A percentile compares a stretch with the other conserved stretches of the same genome.
Conservation (phyloP, 2,888 invertebrate species). For the Clistopyga incitator region DNA sequence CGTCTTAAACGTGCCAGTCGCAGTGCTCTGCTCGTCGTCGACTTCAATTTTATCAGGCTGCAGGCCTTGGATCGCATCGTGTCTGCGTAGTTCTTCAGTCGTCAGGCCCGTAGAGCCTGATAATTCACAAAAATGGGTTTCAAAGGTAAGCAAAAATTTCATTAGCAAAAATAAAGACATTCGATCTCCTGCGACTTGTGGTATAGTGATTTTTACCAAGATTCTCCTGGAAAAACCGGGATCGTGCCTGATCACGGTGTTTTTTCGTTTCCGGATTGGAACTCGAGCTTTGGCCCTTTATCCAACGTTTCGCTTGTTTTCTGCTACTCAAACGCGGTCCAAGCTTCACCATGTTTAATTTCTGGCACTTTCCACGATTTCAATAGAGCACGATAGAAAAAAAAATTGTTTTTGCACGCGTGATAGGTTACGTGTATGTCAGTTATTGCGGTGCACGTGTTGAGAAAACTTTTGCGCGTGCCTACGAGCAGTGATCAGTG, state of each 20-base stretch:
- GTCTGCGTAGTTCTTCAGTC: conserved; percentile 91
- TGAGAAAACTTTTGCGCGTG: conserved; percentile 1
- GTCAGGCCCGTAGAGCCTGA: conserved; percentile 89
- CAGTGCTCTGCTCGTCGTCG: conserved; percentile 85
- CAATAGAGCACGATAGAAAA: too few relatives aligned
- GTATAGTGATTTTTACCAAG: conserved; percentile 85
- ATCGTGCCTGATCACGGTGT: conserved; percentile 93
- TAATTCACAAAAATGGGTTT: conserved; percentile 28
- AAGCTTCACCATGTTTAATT: conserved; percentile 90
- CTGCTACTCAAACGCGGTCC: conserved; percentile 91
- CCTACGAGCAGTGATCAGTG: too few relatives aligned
- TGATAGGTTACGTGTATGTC: conserved; percentile 53
- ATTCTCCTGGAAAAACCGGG: conserved; percentile 91
- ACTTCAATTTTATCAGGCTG: conserved; percentile 85
- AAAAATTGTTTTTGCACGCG: conserved; percentile 11
- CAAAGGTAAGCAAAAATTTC: conserved; percentile 54
- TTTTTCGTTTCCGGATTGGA: conserved; percentile 94
- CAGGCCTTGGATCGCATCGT: conserved; percentile 90
- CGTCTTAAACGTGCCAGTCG: conserved; percentile 89
- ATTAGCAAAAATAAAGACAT: conserved; percentile 1
- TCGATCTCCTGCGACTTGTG: neutral
- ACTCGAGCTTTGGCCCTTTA: conserved; percentile 95
- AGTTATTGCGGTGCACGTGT: conserved; percentile 53
- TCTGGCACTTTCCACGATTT: too few relatives aligned
- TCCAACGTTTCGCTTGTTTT: conserved; percentile 94